phyloP scores from a whole-genome alignment of 1,140 invertebrate genomes.

The Drosophila simulans region DNA sequence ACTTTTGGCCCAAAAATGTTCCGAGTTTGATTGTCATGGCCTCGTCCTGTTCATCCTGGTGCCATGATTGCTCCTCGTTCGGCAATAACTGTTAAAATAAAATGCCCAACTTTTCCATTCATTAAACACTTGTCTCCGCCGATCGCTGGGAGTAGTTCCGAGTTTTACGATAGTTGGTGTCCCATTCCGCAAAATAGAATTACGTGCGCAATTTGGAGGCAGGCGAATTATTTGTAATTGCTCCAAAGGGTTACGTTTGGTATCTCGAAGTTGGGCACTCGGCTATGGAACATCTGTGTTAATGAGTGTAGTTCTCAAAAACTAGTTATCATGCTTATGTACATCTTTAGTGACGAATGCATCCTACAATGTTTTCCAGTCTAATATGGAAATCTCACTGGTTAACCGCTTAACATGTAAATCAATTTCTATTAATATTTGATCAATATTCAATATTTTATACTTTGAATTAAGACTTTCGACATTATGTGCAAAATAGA shows the following conservation, averaged over 20 bases:
- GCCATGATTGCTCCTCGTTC: conserved; percentile 22
- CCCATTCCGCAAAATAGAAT: neutral
- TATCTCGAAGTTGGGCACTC: neutral
- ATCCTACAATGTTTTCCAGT: too few species aligned
- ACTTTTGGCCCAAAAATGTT: conserved; percentile 56
- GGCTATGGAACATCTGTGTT: neutral
- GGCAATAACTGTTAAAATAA: conserved; percentile 47
- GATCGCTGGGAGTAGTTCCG: conserved; percentile 1
- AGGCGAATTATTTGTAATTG: neutral
- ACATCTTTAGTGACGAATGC: too few species aligned
- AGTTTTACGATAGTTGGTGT: conserved; percentile 5
- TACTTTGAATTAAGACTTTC: too few species aligned
- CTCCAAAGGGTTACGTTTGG: neutral
- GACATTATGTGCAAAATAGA: too few species aligned
- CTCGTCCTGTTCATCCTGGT: neutral
- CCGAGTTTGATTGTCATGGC: conserved; percentile 69
- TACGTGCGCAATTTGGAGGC: neutral
- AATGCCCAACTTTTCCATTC: conserved; percentile 48
- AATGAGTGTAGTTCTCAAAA: neutral
- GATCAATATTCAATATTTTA: too few species aligned
- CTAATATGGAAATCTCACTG: too few species aligned
- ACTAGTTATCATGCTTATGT: too few species aligned
- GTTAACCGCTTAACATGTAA: too few species aligned
- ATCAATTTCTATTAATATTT: too few species aligned
- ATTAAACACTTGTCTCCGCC: conserved; percentile 16